These are phyloP conservation scores for Trachelus stipa DNA, from an alignment of 2,888 invertebrate species.

Conservation along the genomic window DNA sequence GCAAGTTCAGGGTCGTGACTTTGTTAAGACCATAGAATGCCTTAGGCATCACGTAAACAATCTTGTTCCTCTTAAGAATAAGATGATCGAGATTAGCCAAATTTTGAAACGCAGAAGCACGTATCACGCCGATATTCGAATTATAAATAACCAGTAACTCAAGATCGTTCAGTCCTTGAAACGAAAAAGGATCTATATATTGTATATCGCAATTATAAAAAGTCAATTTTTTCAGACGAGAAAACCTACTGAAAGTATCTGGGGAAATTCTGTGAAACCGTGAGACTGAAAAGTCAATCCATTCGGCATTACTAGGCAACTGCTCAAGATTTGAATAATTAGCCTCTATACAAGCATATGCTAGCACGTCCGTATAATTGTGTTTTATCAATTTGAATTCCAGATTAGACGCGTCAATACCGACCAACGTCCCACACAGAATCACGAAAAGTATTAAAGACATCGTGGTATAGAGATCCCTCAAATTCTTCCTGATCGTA, in stretches of 20 bases:
- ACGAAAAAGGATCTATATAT: conserved; percentile 39
- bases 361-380: conserved; percentile 42
- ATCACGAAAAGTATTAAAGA: neutral
- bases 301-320: conserved; percentile 44
- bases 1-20: conserved; percentile 45
- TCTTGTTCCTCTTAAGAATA: conserved; percentile 39
- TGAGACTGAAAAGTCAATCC: conserved; percentile 56
- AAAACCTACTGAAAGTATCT: conserved; percentile 44
- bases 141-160: conserved; percentile 50
- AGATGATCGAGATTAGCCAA: conserved; percentile 39
- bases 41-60: conserved; percentile 46
- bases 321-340: conserved; percentile 43
- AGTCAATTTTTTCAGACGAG: conserved; percentile 39
- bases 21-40: conserved; percentile 34
- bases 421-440: neutral
- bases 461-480: neutral
- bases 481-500: neutral
- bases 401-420: conserved; percentile 23
- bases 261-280: conserved; percentile 39
- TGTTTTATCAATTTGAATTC: conserved; percentile 44
- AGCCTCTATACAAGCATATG: conserved; percentile 49
- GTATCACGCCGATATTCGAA: conserved; percentile 40
- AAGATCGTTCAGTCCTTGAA: conserved; percentile 42
- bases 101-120: conserved; percentile 38
- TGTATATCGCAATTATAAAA: conserved; percentile 52